Evolutionary conservation across 2,797 vertebrate genomes (phyloP).

Genomic region (Tangara arthus): DNA sequence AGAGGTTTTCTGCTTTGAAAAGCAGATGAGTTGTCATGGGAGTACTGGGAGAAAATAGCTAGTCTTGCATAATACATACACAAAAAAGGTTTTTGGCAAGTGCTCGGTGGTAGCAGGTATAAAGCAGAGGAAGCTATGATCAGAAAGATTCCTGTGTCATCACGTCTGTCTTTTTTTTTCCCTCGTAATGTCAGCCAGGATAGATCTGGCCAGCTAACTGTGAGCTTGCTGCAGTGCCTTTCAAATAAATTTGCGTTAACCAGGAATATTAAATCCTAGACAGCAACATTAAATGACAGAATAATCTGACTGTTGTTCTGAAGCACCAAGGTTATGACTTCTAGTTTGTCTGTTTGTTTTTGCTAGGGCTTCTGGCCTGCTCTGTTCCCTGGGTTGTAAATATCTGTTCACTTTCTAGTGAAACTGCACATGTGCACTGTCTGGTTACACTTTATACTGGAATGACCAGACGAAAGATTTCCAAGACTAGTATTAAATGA

Average conservation of each 20-base stretch:
- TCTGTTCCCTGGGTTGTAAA: neutral
- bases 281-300: neutral
- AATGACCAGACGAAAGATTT: conserved; percentile 8
- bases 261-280: neutral
- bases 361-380: neutral
- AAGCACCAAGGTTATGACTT: neutral
- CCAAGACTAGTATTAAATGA: conserved; percentile 28
- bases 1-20: neutral
- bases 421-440: neutral
- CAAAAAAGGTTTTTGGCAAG: neutral
- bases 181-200: neutral
- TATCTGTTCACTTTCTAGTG: neutral
- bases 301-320: neutral
- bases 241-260: neutral
- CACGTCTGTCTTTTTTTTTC: neutral
- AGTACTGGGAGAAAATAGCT: neutral
- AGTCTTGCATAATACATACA: neutral
- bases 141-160: neutral
- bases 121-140: neutral
- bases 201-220: neutral
- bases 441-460: conserved; percentile 12
- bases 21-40: neutral
- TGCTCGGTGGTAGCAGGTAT: neutral
- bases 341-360: neutral
- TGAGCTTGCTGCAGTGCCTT: neutral